A percentile compares a stretch with the other conserved stretches of the same genome.
phyloP scores from a whole-genome alignment of 2,888 invertebrate species.

The Cephus rjabovi region DNA sequence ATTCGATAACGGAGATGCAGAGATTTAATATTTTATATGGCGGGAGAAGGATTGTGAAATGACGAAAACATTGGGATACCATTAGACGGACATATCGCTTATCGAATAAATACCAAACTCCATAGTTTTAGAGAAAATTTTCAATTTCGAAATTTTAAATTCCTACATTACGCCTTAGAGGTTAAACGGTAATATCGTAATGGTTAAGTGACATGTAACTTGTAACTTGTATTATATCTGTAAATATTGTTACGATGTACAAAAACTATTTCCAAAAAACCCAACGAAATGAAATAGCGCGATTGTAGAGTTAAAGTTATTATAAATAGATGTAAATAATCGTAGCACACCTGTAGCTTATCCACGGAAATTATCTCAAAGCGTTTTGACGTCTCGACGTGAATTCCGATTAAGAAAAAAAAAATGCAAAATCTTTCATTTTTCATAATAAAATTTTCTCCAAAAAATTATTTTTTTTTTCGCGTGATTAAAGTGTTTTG shows the following conservation, averaged over 20 bases:
- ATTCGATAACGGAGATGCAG: not conserved
- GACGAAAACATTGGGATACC: slow-evolving; percentile 7
- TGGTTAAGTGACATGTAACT: slow-evolving; percentile 22
- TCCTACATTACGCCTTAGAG: slow-evolving; percentile 32
- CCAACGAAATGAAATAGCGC: slow-evolving; percentile 49
- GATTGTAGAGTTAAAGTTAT: slow-evolving; percentile 55
- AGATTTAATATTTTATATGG: not conserved
- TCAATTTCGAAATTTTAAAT: slow-evolving; percentile 52
- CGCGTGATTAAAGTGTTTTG: not conserved
- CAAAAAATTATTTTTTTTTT: not conserved
- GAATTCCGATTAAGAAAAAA: not conserved
- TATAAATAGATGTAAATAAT: slow-evolving; percentile 62
- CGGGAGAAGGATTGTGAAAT: not conserved
- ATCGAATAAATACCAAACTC: slow-evolving; percentile 49
- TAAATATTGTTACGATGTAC: slow-evolving; percentile 65
- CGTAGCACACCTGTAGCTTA: slow-evolving; percentile 55
- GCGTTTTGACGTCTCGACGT: slow-evolving; percentile 1
- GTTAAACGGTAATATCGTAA: slow-evolving; percentile 50
- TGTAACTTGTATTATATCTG: slow-evolving; percentile 60
- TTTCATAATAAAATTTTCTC: not conserved
- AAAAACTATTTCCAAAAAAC: slow-evolving; percentile 47
- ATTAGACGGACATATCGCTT: slow-evolving; percentile 59
- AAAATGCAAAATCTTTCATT: not conserved
- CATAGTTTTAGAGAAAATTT: slow-evolving; percentile 49
- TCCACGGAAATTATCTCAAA: slow-evolving; percentile 24